Percentiles rank a stretch among this genome's conserved stretches.
Conservation (phyloP, 2,888 invertebrate species). For the Apantesis nais region DNA sequence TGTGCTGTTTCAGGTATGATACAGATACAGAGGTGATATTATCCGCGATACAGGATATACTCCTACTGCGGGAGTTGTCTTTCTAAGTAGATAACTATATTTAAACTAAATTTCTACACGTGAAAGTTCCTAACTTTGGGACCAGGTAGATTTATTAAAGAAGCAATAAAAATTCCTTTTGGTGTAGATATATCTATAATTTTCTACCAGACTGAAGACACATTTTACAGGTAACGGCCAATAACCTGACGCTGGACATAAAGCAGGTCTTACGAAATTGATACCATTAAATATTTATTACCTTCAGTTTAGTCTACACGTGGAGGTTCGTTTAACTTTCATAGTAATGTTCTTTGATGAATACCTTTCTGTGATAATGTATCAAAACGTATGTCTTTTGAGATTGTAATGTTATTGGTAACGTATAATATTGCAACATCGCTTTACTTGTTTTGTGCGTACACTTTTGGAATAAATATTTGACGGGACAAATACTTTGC, state of each 20-base stretch:
- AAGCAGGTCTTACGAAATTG: conserved; percentile 11
- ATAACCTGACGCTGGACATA: conserved; percentile 15
- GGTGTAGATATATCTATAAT: neutral
- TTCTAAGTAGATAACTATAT: neutral
- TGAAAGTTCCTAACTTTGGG: neutral
- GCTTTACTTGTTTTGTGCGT: neutral
- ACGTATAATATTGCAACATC: neutral
- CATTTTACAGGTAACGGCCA: conserved; percentile 10
- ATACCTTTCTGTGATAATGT: neutral
- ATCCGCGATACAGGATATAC: too few relatives aligned
- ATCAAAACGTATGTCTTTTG: neutral
- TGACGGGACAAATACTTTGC: too few relatives aligned
- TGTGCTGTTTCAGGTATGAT: too few relatives aligned
- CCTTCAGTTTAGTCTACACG: neutral
- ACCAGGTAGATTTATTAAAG: neutral
- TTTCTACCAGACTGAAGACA: neutral
- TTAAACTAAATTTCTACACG: too few relatives aligned
- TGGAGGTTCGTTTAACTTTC: neutral
- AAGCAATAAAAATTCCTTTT: neutral
- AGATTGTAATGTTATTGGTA: neutral
- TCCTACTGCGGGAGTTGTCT: too few relatives aligned
- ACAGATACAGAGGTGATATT: too few relatives aligned
- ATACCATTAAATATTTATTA: conserved; percentile 27
- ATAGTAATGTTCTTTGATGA: neutral
- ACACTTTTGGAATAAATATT: too few relatives aligned